Evolutionary conservation across 2,113 vertebrate species (phyloP).

Genomic region (Leiothrix lutea): DNA sequence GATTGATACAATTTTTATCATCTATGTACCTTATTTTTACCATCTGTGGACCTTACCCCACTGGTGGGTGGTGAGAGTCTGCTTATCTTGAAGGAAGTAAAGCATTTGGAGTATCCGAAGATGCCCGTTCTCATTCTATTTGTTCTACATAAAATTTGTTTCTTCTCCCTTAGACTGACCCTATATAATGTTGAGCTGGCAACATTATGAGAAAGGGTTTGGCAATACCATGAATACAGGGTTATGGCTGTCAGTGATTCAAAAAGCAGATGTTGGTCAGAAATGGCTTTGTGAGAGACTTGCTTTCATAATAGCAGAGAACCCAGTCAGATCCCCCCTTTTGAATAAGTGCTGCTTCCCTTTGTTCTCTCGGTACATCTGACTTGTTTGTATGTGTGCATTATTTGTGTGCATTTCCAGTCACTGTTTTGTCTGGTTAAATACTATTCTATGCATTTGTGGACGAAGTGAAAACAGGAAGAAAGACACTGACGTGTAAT

Average conservation of each 20-base stretch:
- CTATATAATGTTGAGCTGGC: not conserved
- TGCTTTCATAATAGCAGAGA: not conserved
- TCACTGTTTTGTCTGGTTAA: not conserved
- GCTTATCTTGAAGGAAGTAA: not conserved
- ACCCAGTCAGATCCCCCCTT: not conserved
- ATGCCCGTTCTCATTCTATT: not conserved
- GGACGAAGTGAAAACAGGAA: not conserved
- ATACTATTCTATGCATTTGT: not conserved
- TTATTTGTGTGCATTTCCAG: not conserved
- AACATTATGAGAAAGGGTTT: not conserved
- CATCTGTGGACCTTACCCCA: not conserved
- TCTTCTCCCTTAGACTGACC: not conserved
- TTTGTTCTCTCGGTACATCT: not conserved
- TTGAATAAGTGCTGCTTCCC: not conserved
- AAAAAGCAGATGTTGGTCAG: slow-evolving; percentile 12
- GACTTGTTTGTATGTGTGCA: not conserved
- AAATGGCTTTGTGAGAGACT: not conserved
- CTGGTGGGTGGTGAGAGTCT: not conserved
- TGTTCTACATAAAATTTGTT: not conserved
- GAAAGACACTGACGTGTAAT: not conserved
- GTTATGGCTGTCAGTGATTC: not conserved
- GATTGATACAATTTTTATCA: not conserved
- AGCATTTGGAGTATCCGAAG: not conserved
- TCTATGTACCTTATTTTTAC: not conserved
- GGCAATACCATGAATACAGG: not conserved